These are phyloP conservation scores for Urechis unicinctus DNA, from an alignment of 2,888 invertebrate genomes.

Conservation along the genomic window DNA sequence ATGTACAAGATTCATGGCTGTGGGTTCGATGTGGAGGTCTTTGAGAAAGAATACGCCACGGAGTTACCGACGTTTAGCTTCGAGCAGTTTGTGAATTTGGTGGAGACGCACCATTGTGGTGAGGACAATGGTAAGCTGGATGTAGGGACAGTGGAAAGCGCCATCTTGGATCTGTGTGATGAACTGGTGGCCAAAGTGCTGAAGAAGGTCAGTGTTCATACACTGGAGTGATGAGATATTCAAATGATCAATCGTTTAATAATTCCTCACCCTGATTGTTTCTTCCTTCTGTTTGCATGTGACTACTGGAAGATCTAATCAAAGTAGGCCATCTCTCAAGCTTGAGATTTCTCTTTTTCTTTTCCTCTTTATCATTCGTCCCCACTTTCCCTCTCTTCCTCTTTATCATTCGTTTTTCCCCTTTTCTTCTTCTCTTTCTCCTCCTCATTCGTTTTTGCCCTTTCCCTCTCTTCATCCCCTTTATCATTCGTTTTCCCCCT, in stretches of 20 bases:
- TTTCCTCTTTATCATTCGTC: background rate
- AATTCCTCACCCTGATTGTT: too few relatives aligned
- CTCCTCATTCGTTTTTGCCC: background rate
- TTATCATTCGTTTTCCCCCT: background rate
- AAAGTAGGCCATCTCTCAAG: too few relatives aligned
- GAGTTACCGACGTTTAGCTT: background rate
- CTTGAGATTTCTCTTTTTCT: too few relatives aligned
- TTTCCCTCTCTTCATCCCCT: background rate
- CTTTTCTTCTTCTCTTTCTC: background rate
- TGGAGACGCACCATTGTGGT: background rate
- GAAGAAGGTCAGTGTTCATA: background rate
- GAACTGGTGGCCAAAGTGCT: background rate
- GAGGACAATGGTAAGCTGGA: too few relatives aligned
- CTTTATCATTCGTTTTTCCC: background rate
- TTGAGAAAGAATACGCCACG: background rate
- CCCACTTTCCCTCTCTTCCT: background rate
- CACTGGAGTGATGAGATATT: too few relatives aligned
- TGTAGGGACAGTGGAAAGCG: background rate
- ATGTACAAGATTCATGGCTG: slow-evolving; percentile 10
- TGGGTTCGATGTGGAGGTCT: slow-evolving; percentile 1
- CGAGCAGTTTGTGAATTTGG: background rate
- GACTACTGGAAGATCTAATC: too few relatives aligned
- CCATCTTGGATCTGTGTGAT: background rate
- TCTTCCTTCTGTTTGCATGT: too few relatives aligned
- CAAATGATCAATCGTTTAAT: too few relatives aligned